Conservation (phyloP, 2,888 invertebrate genomes). For the Calephelis perditalis region DNA sequence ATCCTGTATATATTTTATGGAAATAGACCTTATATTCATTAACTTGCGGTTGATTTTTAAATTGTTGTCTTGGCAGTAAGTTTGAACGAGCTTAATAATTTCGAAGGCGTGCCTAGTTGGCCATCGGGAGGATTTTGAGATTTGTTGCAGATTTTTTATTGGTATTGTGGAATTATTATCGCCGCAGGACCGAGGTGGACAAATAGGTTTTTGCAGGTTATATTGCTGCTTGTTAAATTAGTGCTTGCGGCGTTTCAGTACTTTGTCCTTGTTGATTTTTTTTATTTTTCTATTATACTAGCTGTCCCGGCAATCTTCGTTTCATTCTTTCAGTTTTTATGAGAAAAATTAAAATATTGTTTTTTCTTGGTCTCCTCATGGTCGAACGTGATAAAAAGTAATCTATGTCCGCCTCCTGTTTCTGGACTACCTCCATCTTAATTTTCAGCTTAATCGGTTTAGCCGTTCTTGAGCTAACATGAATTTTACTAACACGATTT, state of each 20-base stretch:
- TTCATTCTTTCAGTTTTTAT: no score
- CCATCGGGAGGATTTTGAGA: constrained; percentile 63
- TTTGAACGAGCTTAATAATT: constrained; percentile 66
- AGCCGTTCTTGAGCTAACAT: no score
- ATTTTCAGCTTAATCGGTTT: no score
- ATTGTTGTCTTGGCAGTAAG: constrained; percentile 28
- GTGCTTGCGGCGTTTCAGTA: neutral
- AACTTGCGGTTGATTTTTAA: constrained; percentile 32
- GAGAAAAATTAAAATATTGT: no score
- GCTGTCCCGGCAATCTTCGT: no score
- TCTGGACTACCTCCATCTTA: no score
- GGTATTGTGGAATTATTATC: constrained; percentile 61
- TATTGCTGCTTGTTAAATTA: constrained; percentile 25
- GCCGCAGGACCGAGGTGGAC: constrained; percentile 48
- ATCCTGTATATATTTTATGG: constrained; percentile 13
- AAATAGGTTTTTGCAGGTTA: constrained; percentile 43
- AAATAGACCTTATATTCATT: constrained; percentile 21
- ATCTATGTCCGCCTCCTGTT: no score
- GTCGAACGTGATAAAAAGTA: no score
- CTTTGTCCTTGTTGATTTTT: neutral
- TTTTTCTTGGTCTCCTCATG: no score
- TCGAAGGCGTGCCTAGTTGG: constrained; percentile 73
- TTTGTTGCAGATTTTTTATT: constrained; percentile 69
- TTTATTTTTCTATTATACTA: no score
- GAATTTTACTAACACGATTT: no score